Base-by-base conservation (phyloP, 2,797 vertebrate genomes). In the Steatocranus sp. region DNA sequence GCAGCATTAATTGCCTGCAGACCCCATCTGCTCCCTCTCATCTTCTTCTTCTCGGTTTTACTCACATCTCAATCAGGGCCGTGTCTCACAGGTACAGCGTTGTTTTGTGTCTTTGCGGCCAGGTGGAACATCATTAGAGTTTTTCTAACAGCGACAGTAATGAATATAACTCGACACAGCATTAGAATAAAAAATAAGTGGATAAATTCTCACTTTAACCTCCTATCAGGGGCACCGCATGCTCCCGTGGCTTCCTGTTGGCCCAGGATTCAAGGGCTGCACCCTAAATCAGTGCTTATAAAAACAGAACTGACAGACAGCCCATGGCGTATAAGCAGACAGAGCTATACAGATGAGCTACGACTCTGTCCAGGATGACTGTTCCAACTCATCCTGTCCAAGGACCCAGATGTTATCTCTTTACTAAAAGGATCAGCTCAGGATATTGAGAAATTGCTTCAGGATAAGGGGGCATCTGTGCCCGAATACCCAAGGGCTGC, bases 1-100 rank as follows among this genome's bases (percentile, higher is more conserved):
- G 90, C 88, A 86, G 86, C 90, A 92, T 93, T 94, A 95, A 95
- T 94, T 95, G 93, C 93, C 92, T 92, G 90, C 90, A 88, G 88
- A 88, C 88, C 90, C 91, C 82, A 93, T 90, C 91, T 91, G 88
- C 88, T 77, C 75, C 66, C 76, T 51, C 82, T 41, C 79, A 23
- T 58, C 49, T 66, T 75, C 81, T 56, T 32, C 56, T 73, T 41
- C 68, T 79, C 68, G 61, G 76, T 81, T 88, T 85, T 83, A 86
- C 85, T 90, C 88, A 90, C 86, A 86, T 86, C 86, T 91, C 88
- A 91, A 89, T 94, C 87, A 92, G 81, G 79, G 83, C 82, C 73
- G 20, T 36, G 78, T 82, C 89, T 91, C 87, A 73, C 63, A 90
- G 90, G 88, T 63, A 75, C 10, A 48, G 83, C 83, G 82, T 84